Evolutionary conservation across 2,797 vertebrate genomes (phyloP), one percentile per base, ranked within the genome.

Genomic region (Picus viridis): DNA sequence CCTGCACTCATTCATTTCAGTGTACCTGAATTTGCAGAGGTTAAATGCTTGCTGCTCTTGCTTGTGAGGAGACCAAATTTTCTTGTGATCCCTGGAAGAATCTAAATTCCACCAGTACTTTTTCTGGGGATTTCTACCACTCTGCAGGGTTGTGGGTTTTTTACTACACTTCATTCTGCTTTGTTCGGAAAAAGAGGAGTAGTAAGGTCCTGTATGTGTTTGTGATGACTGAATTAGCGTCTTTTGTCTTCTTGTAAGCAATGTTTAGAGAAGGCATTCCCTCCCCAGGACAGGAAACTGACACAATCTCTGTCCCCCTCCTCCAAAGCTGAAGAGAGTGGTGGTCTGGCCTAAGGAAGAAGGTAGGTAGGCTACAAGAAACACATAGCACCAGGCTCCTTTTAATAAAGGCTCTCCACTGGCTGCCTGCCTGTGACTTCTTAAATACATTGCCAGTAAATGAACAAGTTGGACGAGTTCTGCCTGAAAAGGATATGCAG

Each of bases 381-480:
- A 43, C 7, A 16, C 12, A 17, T 19, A 39, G 41, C 26, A 59
- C 22, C n/a, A 64, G 20, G 45, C 86, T 43, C 58, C 32, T 62
- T 84, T n/a, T 39, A 45, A 16, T 43, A 43, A 58, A 72, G 5
- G 43, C 54, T 80, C 71, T 68, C 15, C 23, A 11, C 53, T 8
- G 47, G 23, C 65, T 70, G 68, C 0, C 57, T 88, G n/a, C 93
- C 86, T 86, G 51, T 92, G 92, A 45, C 54, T 89, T 70, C 78
- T 81, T 16, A 36, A 93, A 78, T 39, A 63, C 75, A 7, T 9
- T 61, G 59, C 64, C 76, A 79, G 93, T 81, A 82, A 82, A 29
- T 82, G n/a, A 96, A 89, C 96, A 93, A 93, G 96, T 95, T 57
- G 12, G 78, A 93, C 96, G 78, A 93, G 96, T 96, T 97, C 91